Evolutionary conservation across 2,888 invertebrate species (phyloP).

Genomic region (Blomia tropicalis): DNA sequence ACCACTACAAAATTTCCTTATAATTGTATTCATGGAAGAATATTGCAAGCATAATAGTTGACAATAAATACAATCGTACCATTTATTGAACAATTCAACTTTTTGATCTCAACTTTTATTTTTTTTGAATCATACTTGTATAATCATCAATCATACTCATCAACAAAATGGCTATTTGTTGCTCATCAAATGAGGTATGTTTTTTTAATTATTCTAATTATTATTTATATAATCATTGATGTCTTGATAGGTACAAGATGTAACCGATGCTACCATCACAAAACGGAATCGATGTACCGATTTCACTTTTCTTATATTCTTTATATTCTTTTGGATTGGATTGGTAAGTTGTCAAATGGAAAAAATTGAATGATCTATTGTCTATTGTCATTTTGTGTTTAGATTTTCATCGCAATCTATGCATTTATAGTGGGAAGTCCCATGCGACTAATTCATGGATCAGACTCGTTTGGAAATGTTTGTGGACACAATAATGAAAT

Average conservation of each 20-base stretch:
- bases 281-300: conserved; percentile 2
- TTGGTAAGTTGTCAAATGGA: background rate
- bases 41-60: no score
- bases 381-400: background rate
- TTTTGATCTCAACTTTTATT: no score
- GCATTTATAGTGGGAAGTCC: conserved; percentile 44
- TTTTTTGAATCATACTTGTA: no score
- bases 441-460: conserved; percentile 66
- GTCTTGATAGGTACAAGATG: background rate
- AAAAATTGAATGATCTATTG: background rate
- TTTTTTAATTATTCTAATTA: background rate
- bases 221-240: background rate
- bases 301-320: background rate
- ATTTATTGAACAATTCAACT: no score
- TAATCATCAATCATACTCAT: no score
- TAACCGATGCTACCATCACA: background rate
- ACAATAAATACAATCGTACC: no score
- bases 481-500: conserved; percentile 61
- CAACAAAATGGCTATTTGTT: background rate
- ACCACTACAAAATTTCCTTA: no score
- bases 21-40: no score
- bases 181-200: background rate
- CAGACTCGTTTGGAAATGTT: conserved; percentile 84
- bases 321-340: background rate
- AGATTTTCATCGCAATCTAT: conserved; percentile 28